Evolutionary conservation across 2,113 vertebrate genomes (phyloP), one percentile per base, ranked within the genome.

Genomic region (Erythrocercus mccallii): DNA sequence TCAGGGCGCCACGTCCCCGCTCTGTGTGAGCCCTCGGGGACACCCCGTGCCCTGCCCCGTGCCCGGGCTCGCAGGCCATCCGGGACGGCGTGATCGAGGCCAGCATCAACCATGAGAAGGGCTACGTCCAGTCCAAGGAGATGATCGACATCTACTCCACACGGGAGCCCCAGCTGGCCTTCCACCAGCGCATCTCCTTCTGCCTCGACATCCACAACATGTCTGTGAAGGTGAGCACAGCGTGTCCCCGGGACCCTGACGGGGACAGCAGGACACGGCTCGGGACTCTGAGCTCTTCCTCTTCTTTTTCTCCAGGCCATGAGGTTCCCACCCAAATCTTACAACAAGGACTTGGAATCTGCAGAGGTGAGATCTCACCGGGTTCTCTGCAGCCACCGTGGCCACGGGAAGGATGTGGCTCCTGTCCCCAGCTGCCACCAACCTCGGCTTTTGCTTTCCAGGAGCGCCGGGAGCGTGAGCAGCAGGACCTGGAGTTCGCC

Each of bases 131-230:
- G 97, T 99, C 99, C 12, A 99, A 99, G 94, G 99, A 99, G 96
- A 99, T 98, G 94, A 99, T 99, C 20, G 99, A 99, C 89, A 99
- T 99, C 90, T 99, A 99, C 53, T 99, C 99, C 21, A 99, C 99
- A 3, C 98, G 99, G 24, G 99, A 99, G 96, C 99, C 99, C 23
- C 99, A 99, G 98, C 98, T 99, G 53, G 99, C 99, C 8, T 99
- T 99, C 81, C 99, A 99, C 97, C 99, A 99, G 98, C 98, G 99
- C 70, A 99, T 99, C 97, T 99, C 99, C 86, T 99, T 99, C 98
- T 99, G 99, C 91, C 98, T 99, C 24, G 99, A 99, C 95, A 99
- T 99, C 87, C 99, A 99, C 98, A 99, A 99, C 98, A 99, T 99
- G 99, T 99, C 99, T 0, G 99, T 99, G 85, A 99, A 99, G 99